Conservation (phyloP, 1,140 invertebrate species). For the Dendrolimus punctatus region DNA sequence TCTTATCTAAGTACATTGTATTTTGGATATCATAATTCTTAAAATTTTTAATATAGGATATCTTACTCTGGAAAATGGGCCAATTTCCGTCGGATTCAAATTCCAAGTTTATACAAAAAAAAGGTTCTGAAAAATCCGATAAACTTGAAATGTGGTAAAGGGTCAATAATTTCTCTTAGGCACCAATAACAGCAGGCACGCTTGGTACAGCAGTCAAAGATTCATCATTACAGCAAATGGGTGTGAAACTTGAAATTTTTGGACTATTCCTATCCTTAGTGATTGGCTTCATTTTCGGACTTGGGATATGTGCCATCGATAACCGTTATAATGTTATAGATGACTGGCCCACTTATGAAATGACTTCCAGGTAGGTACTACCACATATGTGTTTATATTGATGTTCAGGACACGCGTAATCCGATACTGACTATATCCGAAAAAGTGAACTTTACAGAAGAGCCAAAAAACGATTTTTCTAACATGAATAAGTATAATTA, state of each 20-base stretch:
- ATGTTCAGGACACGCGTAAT: neutral
- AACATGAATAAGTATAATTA: too few relatives aligned
- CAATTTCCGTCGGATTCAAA: too few relatives aligned
- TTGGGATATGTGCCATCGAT: constrained; percentile 72
- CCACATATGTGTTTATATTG: neutral
- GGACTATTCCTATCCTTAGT: constrained; percentile 76
- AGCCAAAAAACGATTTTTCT: too few relatives aligned
- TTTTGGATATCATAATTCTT: too few relatives aligned
- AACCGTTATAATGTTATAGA: constrained; percentile 72
- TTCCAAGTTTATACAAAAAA: too few relatives aligned
- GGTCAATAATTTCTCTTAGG: constrained; percentile 56
- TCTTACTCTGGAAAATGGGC: too few relatives aligned
- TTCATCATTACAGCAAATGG: constrained; percentile 73
- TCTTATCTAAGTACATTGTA: too few relatives aligned
- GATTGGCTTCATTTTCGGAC: constrained; percentile 80
- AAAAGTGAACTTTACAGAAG: too few relatives aligned
- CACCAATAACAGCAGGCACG: constrained; percentile 82
- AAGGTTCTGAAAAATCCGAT: too few relatives aligned
- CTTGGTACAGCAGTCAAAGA: constrained; percentile 82
- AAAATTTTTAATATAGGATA: too few relatives aligned
- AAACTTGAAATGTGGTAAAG: too few relatives aligned
- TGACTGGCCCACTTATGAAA: constrained; percentile 80
- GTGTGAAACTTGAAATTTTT: constrained; percentile 76
- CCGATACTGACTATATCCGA: neutral
- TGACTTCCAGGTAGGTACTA: constrained; percentile 74